Percentiles rank a stretch among this genome's conserved stretches.
Conservation (phyloP, 2,797 vertebrate genomes). For the Pelobates cultripes region DNA sequence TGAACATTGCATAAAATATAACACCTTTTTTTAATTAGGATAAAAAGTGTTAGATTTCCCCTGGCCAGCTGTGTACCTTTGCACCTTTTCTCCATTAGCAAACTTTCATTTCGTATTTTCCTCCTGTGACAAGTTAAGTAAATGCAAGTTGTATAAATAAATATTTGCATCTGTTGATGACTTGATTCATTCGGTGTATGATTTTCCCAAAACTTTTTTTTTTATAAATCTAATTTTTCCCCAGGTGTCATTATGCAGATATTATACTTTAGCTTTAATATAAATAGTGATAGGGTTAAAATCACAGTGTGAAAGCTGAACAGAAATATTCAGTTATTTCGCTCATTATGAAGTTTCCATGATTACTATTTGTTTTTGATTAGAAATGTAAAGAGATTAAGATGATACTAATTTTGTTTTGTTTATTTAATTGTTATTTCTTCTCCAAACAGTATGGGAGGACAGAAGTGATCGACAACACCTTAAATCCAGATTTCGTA, state of each 20-base stretch:
- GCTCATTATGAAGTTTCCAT: not conserved
- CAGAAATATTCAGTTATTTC: not conserved
- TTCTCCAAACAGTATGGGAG: conserved; percentile 85
- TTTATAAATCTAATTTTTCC: not conserved
- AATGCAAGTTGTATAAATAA: conserved; percentile 12
- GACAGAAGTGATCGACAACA: conserved; percentile 98
- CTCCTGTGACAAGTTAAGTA: not conserved
- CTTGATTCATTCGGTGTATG: conserved; percentile 6
- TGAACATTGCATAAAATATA: not conserved
- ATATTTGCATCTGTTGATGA: conserved; percentile 28
- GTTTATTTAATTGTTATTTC: conserved; percentile 11
- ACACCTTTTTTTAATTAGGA: conserved; percentile 1
- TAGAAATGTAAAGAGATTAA: not conserved
- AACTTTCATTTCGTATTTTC: not conserved
- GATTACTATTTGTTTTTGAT: not conserved
- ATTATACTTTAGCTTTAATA: conserved; percentile 9
- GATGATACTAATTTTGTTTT: not conserved
- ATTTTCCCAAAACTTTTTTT: not conserved
- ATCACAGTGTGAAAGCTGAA: not conserved
- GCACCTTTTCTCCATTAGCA: not conserved
- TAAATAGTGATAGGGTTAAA: conserved; percentile 9
- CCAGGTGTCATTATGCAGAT: conserved; percentile 4
- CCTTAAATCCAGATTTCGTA: conserved; percentile 97
- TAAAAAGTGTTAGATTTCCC: not conserved
- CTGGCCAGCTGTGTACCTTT: not conserved